A percentile compares a stretch with the other conserved stretches of the same genome.
These are phyloP conservation scores for Silurus meridionalis DNA, from an alignment of 2,113 vertebrate genomes.

Conservation along the genomic window DNA sequence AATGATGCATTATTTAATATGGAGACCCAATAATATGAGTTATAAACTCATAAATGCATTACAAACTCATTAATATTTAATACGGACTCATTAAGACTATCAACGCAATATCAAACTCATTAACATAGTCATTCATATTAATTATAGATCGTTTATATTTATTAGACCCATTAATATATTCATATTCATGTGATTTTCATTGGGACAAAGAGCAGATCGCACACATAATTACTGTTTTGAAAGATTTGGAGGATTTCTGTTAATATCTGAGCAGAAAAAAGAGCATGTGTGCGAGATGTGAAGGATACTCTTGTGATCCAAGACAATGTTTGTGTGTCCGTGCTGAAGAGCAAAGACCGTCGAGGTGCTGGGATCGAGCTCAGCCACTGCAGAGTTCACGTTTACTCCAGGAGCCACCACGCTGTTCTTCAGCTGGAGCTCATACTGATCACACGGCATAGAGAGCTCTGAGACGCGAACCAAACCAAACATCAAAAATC, in stretches of 20 bases:
- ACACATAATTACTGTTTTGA: no score
- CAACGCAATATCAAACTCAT: no score
- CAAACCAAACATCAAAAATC: neutral
- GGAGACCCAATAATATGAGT: no score
- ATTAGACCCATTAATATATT: no score
- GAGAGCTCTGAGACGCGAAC: constrained; percentile 72
- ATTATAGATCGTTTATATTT: no score
- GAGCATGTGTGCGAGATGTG: neutral
- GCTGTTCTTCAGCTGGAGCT: constrained; percentile 86
- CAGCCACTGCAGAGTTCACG: constrained; percentile 68
- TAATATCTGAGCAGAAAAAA: neutral
- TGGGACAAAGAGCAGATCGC: no score
- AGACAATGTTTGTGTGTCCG: constrained; percentile 74
- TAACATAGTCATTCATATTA: no score
- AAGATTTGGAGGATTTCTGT: neutral
- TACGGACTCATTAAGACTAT: no score
- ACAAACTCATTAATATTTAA: no score
- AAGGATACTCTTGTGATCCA: constrained; percentile 80
- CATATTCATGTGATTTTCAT: no score
- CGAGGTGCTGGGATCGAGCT: constrained; percentile 77
- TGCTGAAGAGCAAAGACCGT: constrained; percentile 67
- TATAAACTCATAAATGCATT: no score
- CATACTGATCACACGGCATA: constrained; percentile 92
- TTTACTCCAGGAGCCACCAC: constrained; percentile 67
- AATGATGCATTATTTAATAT: no score